Conservation (phyloP, 2,113 vertebrate genomes). For the Greenwoodochromis staneri region DNA sequence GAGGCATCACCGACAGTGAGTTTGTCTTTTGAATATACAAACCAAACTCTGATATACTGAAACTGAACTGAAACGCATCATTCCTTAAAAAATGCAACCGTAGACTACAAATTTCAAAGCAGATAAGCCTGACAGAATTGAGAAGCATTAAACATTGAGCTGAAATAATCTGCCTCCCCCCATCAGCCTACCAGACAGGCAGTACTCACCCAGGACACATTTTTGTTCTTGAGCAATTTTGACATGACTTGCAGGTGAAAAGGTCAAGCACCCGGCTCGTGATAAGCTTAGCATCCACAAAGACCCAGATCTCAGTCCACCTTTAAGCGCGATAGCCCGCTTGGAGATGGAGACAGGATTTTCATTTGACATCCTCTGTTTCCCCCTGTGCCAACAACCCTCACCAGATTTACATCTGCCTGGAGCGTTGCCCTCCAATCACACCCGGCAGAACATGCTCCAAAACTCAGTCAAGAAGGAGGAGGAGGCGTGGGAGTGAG, state of each 20-base stretch:
- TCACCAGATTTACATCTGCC: constrained; percentile 30
- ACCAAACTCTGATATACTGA: neutral
- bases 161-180: neutral
- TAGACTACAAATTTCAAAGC: neutral
- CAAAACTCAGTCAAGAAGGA: constrained; percentile 17
- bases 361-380: constrained; percentile 15
- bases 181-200: neutral
- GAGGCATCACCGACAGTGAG: neutral
- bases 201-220: constrained; percentile 93
- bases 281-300: neutral
- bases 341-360: neutral
- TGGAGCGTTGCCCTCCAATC: constrained; percentile 17
- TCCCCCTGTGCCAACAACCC: neutral
- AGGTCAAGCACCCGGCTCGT: neutral
- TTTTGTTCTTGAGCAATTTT: constrained; percentile 86
- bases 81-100: neutral
- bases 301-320: neutral
- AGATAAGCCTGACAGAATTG: neutral
- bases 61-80: neutral
- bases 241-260: constrained; percentile 79
- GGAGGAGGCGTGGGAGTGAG: constrained; percentile 15
- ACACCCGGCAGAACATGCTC: constrained; percentile 4
- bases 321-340: neutral
- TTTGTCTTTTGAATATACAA: neutral
- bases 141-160: neutral